These are phyloP conservation scores for Echinops telfairi DNA, from an alignment of 2,113 vertebrate genomes.

Conservation along the genomic window DNA sequence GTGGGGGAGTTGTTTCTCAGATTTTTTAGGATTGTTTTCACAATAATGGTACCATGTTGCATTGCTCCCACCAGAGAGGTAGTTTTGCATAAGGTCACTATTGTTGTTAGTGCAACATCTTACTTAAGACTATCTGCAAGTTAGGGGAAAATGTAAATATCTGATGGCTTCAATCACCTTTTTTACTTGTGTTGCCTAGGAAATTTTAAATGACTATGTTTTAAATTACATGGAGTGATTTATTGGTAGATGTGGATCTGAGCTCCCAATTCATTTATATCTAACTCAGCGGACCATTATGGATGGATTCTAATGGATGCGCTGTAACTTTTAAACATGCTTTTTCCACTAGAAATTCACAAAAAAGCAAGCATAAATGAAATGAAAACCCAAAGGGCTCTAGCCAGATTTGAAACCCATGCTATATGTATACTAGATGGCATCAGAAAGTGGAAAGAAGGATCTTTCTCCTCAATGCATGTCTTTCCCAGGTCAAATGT, in stretches of 20 bases:
- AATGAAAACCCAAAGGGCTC: not conserved
- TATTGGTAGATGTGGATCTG: not conserved
- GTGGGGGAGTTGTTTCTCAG: not conserved
- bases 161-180: constrained; percentile 25
- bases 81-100: constrained; percentile 7
- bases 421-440: not conserved
- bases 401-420: not conserved
- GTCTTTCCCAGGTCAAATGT: constrained; percentile 40
- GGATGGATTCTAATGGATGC: not conserved
- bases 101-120: not conserved
- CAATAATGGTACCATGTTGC: not conserved
- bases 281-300: constrained; percentile 17
- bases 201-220: not conserved
- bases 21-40: not conserved
- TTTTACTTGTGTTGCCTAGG: not conserved
- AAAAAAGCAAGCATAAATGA: constrained; percentile 43
- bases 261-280: not conserved
- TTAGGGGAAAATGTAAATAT: constrained; percentile 24
- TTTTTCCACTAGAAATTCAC: not conserved
- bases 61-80: not conserved
- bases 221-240: not conserved
- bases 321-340: not conserved
- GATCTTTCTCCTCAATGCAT: constrained; percentile 17
- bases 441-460: not conserved
- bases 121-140: constrained; percentile 20